Percentiles rank a stretch among this genome's conserved stretches.
Evolutionary conservation across 2,113 vertebrate species (phyloP).

Genomic region (Athene noctua): DNA sequence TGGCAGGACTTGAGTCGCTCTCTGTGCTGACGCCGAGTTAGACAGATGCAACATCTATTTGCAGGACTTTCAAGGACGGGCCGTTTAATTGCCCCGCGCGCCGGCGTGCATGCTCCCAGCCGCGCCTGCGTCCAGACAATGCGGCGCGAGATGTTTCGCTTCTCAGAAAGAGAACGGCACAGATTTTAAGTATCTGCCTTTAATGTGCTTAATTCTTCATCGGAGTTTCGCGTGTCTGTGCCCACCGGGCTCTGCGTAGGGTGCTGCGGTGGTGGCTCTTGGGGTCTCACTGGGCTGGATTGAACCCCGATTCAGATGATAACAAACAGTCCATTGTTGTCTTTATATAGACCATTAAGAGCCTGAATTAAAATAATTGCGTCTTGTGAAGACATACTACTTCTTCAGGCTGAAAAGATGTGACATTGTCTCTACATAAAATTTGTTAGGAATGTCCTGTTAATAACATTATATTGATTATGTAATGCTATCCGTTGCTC

Average conservation of each 20-base stretch:
- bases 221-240: fast-evolving
- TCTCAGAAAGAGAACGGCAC: fast-evolving
- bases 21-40: constrained; percentile 34
- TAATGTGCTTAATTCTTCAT: fast-evolving
- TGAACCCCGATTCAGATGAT: background rate
- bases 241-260: fast-evolving
- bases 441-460: constrained; percentile 4
- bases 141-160: fast-evolving
- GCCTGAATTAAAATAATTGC: constrained; percentile 26
- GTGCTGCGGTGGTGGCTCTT: background rate
- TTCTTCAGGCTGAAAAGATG: constrained; percentile 2
- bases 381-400: background rate
- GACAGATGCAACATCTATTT: constrained; percentile 60
- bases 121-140: background rate
- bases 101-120: background rate
- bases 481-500: background rate
- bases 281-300: background rate
- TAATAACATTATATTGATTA: background rate
- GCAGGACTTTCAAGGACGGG: background rate
- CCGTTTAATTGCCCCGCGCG: background rate
- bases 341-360: background rate
- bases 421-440: background rate
- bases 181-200: background rate
- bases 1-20: constrained; percentile 61
- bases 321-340: constrained; percentile 33